These are phyloP conservation scores for Enoplosus armatus DNA, from an alignment of 2,797 vertebrate species.

Conservation along the genomic window DNA sequence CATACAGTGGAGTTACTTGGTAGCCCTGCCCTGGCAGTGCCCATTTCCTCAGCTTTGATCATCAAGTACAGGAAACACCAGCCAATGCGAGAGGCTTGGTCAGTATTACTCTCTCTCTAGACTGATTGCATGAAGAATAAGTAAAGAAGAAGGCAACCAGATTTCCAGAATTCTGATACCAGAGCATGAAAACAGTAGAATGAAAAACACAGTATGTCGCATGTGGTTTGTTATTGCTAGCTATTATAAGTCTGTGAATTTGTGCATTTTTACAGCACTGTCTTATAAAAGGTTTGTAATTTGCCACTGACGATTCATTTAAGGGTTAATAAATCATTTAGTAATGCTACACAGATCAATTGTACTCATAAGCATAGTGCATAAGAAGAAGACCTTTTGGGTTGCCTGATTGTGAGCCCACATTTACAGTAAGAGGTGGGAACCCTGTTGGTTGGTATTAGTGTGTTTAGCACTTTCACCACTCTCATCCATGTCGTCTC, in stretches of 20 bases:
- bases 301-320: neutral
- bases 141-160: neutral
- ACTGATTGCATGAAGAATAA: slow-evolving; percentile 45
- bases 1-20: slow-evolving; percentile 7
- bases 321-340: neutral
- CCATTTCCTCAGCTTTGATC: slow-evolving; percentile 78
- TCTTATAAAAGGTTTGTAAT: neutral
- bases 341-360: neutral
- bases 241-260: neutral
- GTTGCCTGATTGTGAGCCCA: neutral
- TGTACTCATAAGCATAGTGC: neutral
- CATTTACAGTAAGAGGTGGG: neutral
- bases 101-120: slow-evolving; percentile 48
- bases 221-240: neutral
- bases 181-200: neutral
- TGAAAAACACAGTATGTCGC: neutral
- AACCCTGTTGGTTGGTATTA: neutral
- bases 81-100: slow-evolving; percentile 41
- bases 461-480: neutral
- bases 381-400: too few species aligned
- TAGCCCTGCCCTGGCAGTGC: slow-evolving; percentile 43
- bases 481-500: neutral
- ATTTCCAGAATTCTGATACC: neutral
- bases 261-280: neutral
- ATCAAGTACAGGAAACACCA: slow-evolving; percentile 61